Evolutionary conservation across 1,140 invertebrate genomes (phyloP).

Genomic region (Lasioglossum baleicum): DNA sequence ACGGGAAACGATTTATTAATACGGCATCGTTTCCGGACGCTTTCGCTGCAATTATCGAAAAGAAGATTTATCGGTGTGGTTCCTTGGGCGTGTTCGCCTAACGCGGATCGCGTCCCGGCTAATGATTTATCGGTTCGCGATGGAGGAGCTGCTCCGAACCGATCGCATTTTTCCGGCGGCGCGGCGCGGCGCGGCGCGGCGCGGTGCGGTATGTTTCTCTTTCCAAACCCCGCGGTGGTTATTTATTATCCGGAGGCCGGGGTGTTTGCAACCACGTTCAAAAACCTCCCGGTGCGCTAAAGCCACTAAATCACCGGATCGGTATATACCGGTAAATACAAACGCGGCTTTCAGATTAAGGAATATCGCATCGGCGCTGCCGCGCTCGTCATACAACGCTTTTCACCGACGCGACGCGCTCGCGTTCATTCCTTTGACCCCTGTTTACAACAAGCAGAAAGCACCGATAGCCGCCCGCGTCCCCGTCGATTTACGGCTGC

Average conservation of each 20-base stretch:
- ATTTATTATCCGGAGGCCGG: constrained; percentile 24
- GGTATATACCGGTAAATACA: constrained; percentile 17
- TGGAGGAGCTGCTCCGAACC: neutral
- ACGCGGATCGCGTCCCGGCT: neutral
- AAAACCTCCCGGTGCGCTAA: neutral
- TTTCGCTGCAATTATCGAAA: constrained; percentile 33
- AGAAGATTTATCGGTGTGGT: constrained; percentile 22
- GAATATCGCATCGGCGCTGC: constrained; percentile 1
- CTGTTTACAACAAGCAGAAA: neutral
- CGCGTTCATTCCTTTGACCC: neutral
- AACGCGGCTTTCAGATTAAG: constrained; percentile 29
- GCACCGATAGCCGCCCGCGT: constrained; percentile 10
- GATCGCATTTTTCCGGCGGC: constrained; percentile 22
- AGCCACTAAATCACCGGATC: constrained; percentile 35
- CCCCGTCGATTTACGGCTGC: constrained; percentile 5
- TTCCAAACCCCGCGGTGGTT: constrained; percentile 1
- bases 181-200: constrained; percentile 7
- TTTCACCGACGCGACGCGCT: too few relatives aligned
- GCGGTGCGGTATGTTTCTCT: neutral
- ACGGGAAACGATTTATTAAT: constrained; percentile 23
- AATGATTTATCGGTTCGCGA: constrained; percentile 30
- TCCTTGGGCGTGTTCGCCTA: constrained; percentile 11
- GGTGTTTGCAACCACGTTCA: constrained; percentile 19
- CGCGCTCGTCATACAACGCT: neutral
- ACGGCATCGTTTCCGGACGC: neutral